Base-by-base conservation (phyloP, 2,113 vertebrate species). In the Archocentrus centrarchus region DNA sequence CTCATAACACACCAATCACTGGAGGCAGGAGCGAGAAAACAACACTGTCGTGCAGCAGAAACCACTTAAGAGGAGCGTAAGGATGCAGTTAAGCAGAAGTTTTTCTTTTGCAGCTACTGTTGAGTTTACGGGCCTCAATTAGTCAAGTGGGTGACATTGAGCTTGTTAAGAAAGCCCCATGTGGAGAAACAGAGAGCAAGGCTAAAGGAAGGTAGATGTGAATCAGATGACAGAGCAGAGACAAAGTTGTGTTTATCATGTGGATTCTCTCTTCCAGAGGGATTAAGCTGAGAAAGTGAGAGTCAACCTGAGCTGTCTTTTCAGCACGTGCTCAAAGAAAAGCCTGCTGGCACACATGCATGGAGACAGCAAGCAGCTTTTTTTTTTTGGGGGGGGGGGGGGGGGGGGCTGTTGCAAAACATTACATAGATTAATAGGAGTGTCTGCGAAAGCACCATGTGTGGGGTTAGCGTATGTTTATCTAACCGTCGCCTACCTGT, bases 281-380 rank as follows among this genome's bases (percentile, higher is more conserved):
- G 73, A 81, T 89, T 82, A 89, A 70, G 59, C 41, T 3, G 60
- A 83, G 77, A 70, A 73, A 85, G 80, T 39, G 77, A 85, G 75
- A 83, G 80, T 81, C 27, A 93, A 91, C 88, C 90, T 85, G 91
- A 93, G 81, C 77, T 55, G 82, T 50, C 80, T 83, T 73, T 59
- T 83, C 70, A 80, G 92, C 88, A 80, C 75, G 84, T 86, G 90
- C 20, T 77, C 60, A 85, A 86, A 91, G 84, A 92, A 91, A 84
- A 82, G 81, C 64, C 57, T 32, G 86, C 62, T 90, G 89, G 86
- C 88, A 85, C 87, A 86, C 70, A 11, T 44, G 83, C 81, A 57
- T 2, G 30, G 66, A 90, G 75, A 84, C 82, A 6, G 75, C 35
- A 2, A 78, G 86, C 66, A 30, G 73, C 68, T 75, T 61, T 78